Conservation (phyloP, 2,797 vertebrate species). For the Zenarchopterus dispar region DNA sequence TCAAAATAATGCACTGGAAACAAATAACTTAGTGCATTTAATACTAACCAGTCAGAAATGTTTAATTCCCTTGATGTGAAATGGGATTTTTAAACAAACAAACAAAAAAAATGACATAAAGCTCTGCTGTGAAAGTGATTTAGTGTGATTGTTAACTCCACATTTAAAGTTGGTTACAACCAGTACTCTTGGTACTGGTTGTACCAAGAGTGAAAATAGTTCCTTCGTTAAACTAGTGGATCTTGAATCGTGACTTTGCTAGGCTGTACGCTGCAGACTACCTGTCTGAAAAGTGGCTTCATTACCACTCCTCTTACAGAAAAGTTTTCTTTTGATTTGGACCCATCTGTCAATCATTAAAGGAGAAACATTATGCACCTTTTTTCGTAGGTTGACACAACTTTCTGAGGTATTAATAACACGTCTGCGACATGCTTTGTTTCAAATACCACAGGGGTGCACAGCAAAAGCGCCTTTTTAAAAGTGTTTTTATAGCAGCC, state of each 20-base stretch:
- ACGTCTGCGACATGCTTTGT: no score
- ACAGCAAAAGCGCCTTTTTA: no score
- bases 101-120: constrained; percentile 23
- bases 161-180: constrained; percentile 19
- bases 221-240: constrained; percentile 27
- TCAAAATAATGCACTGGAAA: constrained; percentile 12
- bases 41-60: constrained; percentile 42
- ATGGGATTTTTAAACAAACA: no score
- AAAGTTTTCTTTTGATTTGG: constrained; percentile 40
- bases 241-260: constrained; percentile 28
- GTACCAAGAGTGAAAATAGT: constrained; percentile 21
- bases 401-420: no score
- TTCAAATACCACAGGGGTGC: no score
- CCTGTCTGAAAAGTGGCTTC: constrained; percentile 64
- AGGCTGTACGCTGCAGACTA: constrained; percentile 72
- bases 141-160: constrained; percentile 8
- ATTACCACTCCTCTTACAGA: constrained; percentile 13
- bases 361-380: no score
- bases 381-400: no score
- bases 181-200: no score
- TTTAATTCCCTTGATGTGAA: constrained; percentile 60
- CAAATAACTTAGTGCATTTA: constrained; percentile 70
- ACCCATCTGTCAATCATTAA: constrained; percentile 25
- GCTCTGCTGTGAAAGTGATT: constrained; percentile 29
- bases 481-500: no score